phyloP scores from a whole-genome alignment of 2,113 vertebrate species.

The Ondatra zibethicus region DNA sequence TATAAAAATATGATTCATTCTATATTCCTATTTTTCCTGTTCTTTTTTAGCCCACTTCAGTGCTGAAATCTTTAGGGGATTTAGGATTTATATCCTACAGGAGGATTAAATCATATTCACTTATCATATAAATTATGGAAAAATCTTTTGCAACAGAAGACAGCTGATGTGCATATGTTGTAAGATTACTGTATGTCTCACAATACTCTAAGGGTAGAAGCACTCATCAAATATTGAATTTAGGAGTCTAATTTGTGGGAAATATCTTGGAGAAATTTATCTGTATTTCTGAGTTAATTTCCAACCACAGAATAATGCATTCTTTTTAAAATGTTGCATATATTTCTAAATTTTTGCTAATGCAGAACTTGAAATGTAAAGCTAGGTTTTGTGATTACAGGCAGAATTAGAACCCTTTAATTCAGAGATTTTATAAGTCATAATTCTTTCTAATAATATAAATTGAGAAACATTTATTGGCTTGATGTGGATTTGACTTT shows the following conservation, averaged over 20 bases:
- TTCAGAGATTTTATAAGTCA: background rate
- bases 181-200: background rate
- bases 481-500: background rate
- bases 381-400: background rate
- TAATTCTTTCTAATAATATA: background rate
- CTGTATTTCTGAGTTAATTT: background rate
- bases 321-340: background rate
- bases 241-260: background rate
- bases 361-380: too few relatives aligned
- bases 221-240: background rate
- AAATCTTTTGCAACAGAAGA: background rate
- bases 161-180: background rate
- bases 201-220: background rate
- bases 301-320: background rate
- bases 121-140: background rate
- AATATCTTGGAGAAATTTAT: background rate
- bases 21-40: background rate
- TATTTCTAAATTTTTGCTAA: background rate
- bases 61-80: background rate
- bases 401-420: background rate
- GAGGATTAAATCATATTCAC: background rate
- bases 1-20: background rate
- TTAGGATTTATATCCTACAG: background rate
- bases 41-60: background rate
- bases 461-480: background rate